Percentiles rank a stretch among this genome's conserved stretches.
phyloP scores from a whole-genome alignment of 2,113 vertebrate species.

The Aptenodytes patagonicus region DNA sequence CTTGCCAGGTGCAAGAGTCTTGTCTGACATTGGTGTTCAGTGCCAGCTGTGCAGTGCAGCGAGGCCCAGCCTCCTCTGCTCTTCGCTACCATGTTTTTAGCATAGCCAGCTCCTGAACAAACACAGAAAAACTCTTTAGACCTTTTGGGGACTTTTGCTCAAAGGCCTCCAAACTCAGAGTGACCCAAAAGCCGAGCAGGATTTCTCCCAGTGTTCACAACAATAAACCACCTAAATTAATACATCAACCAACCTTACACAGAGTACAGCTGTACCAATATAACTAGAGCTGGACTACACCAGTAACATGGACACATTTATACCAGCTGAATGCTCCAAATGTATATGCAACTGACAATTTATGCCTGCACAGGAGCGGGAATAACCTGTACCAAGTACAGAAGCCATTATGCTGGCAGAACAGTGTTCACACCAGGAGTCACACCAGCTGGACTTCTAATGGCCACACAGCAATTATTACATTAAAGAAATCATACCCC shows the following conservation, averaged over 20 bases:
- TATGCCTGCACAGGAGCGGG: background rate
- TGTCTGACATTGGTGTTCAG: accelerated
- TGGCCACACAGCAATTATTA: background rate
- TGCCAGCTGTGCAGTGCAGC: background rate
- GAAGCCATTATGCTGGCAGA: background rate
- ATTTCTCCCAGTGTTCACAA: background rate
- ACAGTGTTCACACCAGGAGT: background rate
- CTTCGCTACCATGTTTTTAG: background rate
- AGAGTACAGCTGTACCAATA: background rate
- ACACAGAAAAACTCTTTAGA: background rate
- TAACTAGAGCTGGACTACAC: background rate
- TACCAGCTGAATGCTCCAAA: background rate
- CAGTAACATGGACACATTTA: background rate
- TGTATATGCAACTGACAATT: background rate
- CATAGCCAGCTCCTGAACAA: background rate
- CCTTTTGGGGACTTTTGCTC: background rate
- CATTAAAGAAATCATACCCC: background rate
- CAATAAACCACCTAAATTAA: background rate
- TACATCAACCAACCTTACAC: background rate
- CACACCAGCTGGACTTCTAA: background rate
- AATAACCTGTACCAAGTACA: background rate
- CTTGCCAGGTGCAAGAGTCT: background rate
- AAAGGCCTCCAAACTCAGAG: background rate
- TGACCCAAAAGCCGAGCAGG: background rate
- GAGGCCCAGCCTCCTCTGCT: background rate